These are phyloP conservation scores for Herminia tarsipennalis DNA, from an alignment of 2,888 invertebrate genomes.

Conservation along the genomic window DNA sequence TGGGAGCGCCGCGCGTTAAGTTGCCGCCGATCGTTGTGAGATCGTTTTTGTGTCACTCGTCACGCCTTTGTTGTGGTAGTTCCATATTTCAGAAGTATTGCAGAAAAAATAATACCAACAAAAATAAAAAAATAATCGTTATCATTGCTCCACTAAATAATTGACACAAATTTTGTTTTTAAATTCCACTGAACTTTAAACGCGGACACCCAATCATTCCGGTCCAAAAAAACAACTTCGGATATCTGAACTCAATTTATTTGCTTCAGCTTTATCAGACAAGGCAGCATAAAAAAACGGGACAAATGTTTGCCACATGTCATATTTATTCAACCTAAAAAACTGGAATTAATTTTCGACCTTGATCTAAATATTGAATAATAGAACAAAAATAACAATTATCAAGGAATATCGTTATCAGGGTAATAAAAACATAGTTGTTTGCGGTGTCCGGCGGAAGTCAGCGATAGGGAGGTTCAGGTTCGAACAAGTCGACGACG, in stretches of 20 bases:
- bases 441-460: conserved; percentile 80
- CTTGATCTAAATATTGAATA: conserved; percentile 28
- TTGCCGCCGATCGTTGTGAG: conserved; percentile 24
- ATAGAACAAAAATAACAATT: conserved; percentile 8
- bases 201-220: background rate
- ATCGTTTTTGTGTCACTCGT: conserved; percentile 19
- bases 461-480: conserved; percentile 69
- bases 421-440: conserved; percentile 37
- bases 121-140: too few relatives aligned
- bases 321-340: background rate
- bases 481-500: conserved; percentile 69
- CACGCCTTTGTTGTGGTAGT: conserved; percentile 14
- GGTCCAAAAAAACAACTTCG: background rate
- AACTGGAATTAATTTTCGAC: conserved; percentile 7
- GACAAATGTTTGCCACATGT: background rate
- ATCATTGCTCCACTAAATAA: too few relatives aligned
- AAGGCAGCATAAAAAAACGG: background rate
- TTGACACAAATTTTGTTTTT: too few relatives aligned
- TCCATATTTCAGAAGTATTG: conserved; percentile 15
- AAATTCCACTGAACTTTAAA: too few relatives aligned
- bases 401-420: conserved; percentile 27
- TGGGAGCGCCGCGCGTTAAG: conserved; percentile 38
- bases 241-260: background rate
- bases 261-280: background rate
- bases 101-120: background rate